Base-by-base conservation (phyloP, 2,113 vertebrate genomes). In the Aphyosemion australe region DNA sequence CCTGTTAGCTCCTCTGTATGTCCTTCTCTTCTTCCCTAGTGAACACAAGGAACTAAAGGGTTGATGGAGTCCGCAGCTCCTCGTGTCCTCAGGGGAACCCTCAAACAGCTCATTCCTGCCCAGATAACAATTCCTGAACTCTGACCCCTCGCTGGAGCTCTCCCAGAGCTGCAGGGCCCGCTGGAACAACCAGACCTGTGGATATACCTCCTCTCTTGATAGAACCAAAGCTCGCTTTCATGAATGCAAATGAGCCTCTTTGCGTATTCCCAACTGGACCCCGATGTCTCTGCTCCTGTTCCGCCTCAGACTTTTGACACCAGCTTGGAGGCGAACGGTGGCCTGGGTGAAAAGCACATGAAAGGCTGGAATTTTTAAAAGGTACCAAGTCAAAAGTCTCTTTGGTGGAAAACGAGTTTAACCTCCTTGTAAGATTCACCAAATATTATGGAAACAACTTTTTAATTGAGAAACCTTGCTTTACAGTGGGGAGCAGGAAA, bases 61-160 rank as follows among this genome's bases (percentile, higher is more conserved):
- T 65, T 90, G 59, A 72, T 88, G 72, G 89, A 90, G 75, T 86
- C 88, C 0, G 84, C 87, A 19, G n/a, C 88, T 0, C 87, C 54
- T 81, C 86, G 0, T 89, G 88, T 65, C 88, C 86, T 72, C 90
- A 85, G 76, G 84, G 76, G 72, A 89, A 89, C 72, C 77, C 84
- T 48, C 85, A 72, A 63, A 69, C 75, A 6, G 50, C 55, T 64
- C 80, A 63, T 15, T 58, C 78, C 52, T 69, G 64, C 50, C 50
- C 82, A 12, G 79, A 80, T 34, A 34, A 16, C 60, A 41, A 37
- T 26, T 78, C 73, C 42, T 43, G 42, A 80, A 67, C 74, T 60
- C 82, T 49, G 77, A 79, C 61, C 78, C 70, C 49, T 56, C 74
- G 1, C 67, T 21, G 0, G 74, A 71, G 65, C 49, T 55, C 21